Evolutionary conservation across 2,797 vertebrate genomes (phyloP).

Genomic region (Falco concolor): DNA sequence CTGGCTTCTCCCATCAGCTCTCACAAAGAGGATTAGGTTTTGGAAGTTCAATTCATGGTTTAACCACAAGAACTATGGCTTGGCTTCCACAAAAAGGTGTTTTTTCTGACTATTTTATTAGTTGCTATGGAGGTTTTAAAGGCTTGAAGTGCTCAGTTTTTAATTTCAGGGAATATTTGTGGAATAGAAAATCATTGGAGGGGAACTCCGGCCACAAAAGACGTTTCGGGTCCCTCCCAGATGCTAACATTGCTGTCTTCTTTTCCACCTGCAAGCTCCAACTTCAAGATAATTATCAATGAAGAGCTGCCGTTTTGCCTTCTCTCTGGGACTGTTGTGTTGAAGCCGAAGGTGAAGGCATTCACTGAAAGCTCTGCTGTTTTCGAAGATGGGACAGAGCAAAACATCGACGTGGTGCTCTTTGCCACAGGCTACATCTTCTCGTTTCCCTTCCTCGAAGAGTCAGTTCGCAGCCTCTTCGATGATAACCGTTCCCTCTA

Average conservation of each 20-base stretch:
- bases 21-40: conserved; percentile 72
- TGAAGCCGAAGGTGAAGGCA: conserved; percentile 78
- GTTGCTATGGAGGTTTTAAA: neutral
- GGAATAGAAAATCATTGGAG: neutral
- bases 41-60: conserved; percentile 73
- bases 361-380: conserved; percentile 75
- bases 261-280: conserved; percentile 50
- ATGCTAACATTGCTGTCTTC: neutral
- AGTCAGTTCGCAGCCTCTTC: conserved; percentile 55
- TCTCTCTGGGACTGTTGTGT: conserved; percentile 74
- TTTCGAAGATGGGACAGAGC: conserved; percentile 80
- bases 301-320: conserved; percentile 82
- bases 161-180: neutral
- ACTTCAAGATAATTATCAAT: conserved; percentile 65
- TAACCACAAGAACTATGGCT: conserved; percentile 83
- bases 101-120: neutral
- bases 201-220: neutral
- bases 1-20: conserved; percentile 69
- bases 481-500: conserved; percentile 73
- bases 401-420: conserved; percentile 78
- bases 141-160: neutral
- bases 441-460: conserved; percentile 80
- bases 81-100: conserved; percentile 83
- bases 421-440: conserved; percentile 81
- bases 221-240: accelerated